phyloP scores from a whole-genome alignment of 2,797 vertebrate genomes.

The Merluccius polli region DNA sequence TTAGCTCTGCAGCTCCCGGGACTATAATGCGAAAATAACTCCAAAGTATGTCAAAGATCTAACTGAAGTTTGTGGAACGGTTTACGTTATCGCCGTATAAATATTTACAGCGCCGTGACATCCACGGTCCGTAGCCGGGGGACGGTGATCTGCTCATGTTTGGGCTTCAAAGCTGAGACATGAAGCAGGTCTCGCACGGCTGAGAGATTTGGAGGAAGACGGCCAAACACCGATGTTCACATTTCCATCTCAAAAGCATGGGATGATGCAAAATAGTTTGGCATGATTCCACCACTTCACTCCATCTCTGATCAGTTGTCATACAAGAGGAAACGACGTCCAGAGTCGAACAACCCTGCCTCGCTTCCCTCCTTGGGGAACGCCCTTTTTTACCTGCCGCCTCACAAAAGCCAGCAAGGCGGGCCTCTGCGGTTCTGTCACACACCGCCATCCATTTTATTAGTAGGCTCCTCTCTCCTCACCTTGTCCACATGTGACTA shows the following conservation, averaged over 20 bases:
- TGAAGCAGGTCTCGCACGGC: slow-evolving; percentile 21
- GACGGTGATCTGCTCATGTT: slow-evolving; percentile 27
- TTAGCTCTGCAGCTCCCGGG: not conserved
- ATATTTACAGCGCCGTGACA: slow-evolving; percentile 54
- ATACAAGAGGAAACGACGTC: no score
- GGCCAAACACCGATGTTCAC: not conserved
- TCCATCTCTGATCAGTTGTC: not conserved
- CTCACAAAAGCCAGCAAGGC: not conserved
- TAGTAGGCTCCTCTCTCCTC: slow-evolving; percentile 47
- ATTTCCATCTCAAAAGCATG: slow-evolving; percentile 23
- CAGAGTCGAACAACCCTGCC: no score
- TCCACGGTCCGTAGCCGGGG: slow-evolving; percentile 32
- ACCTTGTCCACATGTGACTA: slow-evolving; percentile 40
- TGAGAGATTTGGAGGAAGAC: slow-evolving; percentile 18
- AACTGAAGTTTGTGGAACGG: not conserved
- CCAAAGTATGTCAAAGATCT: not conserved
- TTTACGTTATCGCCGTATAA: slow-evolving; percentile 44
- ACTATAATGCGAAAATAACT: not conserved
- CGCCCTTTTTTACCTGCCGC: no score
- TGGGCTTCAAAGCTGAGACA: slow-evolving; percentile 37
- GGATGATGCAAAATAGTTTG: slow-evolving; percentile 25
- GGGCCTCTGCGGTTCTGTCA: not conserved
- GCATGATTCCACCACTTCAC: slow-evolving; percentile 30
- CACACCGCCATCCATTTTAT: slow-evolving; percentile 20
- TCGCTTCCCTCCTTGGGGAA: no score